Conservation (phyloP, 2,797 vertebrate genomes). For the Chrosomus eos region DNA sequence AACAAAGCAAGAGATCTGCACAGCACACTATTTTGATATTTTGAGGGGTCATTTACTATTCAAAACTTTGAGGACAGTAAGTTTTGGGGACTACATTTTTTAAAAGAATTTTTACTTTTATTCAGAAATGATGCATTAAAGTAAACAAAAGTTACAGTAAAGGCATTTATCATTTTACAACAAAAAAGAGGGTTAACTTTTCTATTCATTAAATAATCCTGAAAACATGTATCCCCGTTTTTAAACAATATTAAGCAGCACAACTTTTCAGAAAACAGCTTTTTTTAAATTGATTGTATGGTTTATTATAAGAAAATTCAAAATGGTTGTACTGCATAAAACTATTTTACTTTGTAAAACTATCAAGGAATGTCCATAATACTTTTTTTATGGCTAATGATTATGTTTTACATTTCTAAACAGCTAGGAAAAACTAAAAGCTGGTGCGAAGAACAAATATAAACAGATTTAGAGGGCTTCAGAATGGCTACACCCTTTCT, state of each 20-base stretch:
- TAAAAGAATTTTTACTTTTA: not conserved
- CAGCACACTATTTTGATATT: not conserved
- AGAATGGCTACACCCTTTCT: conserved; percentile 47
- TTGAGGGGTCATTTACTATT: not conserved
- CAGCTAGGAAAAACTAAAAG: not conserved
- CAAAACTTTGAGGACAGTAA: not conserved
- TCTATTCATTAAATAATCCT: not conserved
- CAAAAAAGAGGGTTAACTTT: not conserved
- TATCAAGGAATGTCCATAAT: not conserved
- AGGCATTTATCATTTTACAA: not conserved
- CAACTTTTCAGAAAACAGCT: not conserved
- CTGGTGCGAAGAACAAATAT: not conserved
- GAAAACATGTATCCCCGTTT: not conserved
- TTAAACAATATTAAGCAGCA: not conserved
- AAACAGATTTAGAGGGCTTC: conserved; percentile 42
- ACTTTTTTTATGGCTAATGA: not conserved
- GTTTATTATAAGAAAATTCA: too few relatives aligned
- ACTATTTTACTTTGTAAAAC: not conserved
- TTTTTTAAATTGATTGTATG: not conserved
- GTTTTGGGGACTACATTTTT: not conserved
- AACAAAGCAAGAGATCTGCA: conserved; percentile 12
- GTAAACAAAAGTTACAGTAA: not conserved
- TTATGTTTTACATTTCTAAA: not conserved
- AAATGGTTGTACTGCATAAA: not conserved
- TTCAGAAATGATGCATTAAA: not conserved